Evolutionary conservation across 2,888 invertebrate species (phyloP).

Genomic region (Caenorhabditis auriculariae): DNA sequence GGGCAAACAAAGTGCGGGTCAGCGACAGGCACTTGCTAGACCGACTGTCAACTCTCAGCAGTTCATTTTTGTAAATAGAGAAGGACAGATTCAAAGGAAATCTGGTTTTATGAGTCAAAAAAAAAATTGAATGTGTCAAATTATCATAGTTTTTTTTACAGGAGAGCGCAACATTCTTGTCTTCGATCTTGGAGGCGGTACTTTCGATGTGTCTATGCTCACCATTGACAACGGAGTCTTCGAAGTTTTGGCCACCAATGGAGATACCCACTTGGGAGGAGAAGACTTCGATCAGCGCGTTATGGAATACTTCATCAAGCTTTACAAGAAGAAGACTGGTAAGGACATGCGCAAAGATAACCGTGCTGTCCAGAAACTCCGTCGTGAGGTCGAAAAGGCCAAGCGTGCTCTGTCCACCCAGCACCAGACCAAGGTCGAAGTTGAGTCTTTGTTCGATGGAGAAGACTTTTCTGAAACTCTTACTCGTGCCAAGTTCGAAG

Average conservation of each 20-base stretch:
- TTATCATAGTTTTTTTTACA: conserved; percentile 14
- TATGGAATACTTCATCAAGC: conserved; percentile 90
- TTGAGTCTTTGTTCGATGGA: conserved; percentile 96
- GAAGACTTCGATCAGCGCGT: conserved; percentile 77
- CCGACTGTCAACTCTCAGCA: neutral
- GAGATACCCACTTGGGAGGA: conserved; percentile 72
- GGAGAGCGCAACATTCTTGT: conserved; percentile 90
- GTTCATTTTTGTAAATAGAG: neutral
- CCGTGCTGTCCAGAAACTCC: conserved; percentile 65
- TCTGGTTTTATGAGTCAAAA: neutral
- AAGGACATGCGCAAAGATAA: conserved; percentile 65
- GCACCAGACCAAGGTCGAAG: conserved; percentile 80
- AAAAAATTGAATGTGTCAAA: neutral
- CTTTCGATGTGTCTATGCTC: conserved; percentile 96
- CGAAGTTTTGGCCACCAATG: conserved; percentile 70
- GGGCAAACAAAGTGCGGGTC: conserved; percentile 24
- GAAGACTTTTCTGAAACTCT: conserved; percentile 97
- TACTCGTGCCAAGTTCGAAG: conserved; percentile 87
- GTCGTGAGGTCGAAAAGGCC: conserved; percentile 66
- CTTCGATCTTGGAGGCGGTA: conserved; percentile 98
- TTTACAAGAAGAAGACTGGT: conserved; percentile 68
- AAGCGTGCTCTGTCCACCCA: conserved; percentile 83
- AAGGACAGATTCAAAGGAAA: neutral
- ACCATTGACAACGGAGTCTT: conserved; percentile 99
- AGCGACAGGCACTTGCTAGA: conserved; percentile 25